Evolutionary conservation across 2,797 vertebrate species (phyloP).

Genomic region (Manis crassicaudata): DNA sequence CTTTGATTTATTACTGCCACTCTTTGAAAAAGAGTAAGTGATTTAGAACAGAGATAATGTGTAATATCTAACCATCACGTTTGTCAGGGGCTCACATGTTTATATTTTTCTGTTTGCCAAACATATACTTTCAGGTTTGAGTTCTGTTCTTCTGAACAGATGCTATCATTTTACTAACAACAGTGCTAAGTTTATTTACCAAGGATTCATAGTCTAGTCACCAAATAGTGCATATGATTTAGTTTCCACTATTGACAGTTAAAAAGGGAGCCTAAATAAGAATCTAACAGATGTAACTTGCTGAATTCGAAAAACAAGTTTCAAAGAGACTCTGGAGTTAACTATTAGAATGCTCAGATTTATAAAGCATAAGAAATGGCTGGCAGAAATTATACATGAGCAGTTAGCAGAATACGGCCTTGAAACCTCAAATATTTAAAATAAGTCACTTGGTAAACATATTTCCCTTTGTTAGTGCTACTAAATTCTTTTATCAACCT

Average conservation of each 20-base stretch:
- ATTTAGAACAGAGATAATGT: background rate
- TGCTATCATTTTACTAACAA: slow-evolving; percentile 44
- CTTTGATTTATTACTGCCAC: slow-evolving; percentile 6
- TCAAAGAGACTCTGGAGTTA: background rate
- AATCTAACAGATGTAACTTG: slow-evolving; percentile 48
- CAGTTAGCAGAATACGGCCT: background rate
- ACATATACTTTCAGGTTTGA: background rate
- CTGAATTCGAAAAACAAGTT: slow-evolving; percentile 57
- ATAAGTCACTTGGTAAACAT: background rate
- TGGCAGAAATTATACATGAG: slow-evolving; percentile 4
- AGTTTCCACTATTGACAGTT: background rate
- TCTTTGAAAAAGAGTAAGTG: slow-evolving; percentile 12
- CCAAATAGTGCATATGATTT: slow-evolving; percentile 10
- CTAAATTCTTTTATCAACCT: background rate
- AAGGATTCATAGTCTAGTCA: background rate
- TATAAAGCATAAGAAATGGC: slow-evolving; percentile 15
- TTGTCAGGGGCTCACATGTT: background rate
- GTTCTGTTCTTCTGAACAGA: slow-evolving; percentile 51
- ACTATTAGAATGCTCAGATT: background rate
- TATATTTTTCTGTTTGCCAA: slow-evolving; percentile 19
- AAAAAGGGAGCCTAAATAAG: slow-evolving; percentile 19
- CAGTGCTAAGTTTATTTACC: slow-evolving; percentile 24
- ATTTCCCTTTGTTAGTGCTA: background rate
- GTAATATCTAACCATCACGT: background rate
- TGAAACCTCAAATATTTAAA: slow-evolving; percentile 1